Conservation (phyloP, 2,113 vertebrate genomes). For the Chamaetylas fuelleborni region DNA sequence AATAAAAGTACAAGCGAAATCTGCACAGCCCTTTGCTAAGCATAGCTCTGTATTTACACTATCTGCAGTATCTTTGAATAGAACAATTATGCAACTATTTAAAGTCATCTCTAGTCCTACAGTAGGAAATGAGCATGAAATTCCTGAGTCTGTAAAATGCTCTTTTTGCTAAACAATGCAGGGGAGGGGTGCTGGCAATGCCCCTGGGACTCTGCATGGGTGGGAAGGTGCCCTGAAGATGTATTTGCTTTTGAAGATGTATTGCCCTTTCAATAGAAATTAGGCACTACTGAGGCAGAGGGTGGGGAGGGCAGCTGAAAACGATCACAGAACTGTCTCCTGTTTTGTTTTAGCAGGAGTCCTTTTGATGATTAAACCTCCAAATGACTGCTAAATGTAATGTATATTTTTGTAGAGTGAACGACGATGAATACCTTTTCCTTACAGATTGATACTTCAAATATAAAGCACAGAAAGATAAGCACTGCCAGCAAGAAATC, state of each 20-base stretch:
- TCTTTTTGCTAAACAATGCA: background rate
- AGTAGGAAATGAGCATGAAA: background rate
- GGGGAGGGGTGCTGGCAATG: background rate
- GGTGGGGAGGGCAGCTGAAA: background rate
- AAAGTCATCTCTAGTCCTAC: background rate
- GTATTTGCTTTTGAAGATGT: background rate
- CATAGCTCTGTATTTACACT: background rate
- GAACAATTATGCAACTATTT: background rate
- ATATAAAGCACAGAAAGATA: constrained; percentile 28
- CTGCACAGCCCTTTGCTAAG: background rate
- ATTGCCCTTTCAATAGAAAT: background rate
- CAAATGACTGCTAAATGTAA: background rate
- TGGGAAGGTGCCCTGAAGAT: background rate
- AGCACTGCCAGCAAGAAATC: constrained; percentile 1
- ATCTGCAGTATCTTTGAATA: background rate
- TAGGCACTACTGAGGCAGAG: background rate
- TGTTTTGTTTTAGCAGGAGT: background rate
- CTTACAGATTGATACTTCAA: background rate
- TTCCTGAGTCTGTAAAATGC: background rate
- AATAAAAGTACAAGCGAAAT: background rate
- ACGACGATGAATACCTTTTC: background rate
- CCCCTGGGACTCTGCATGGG: fast-evolving
- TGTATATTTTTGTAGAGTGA: background rate
- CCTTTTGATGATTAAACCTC: background rate
- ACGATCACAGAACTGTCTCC: background rate